phyloP scores from a whole-genome alignment of 2,113 vertebrate genomes.

The Lagenorhynchus albirostris region DNA sequence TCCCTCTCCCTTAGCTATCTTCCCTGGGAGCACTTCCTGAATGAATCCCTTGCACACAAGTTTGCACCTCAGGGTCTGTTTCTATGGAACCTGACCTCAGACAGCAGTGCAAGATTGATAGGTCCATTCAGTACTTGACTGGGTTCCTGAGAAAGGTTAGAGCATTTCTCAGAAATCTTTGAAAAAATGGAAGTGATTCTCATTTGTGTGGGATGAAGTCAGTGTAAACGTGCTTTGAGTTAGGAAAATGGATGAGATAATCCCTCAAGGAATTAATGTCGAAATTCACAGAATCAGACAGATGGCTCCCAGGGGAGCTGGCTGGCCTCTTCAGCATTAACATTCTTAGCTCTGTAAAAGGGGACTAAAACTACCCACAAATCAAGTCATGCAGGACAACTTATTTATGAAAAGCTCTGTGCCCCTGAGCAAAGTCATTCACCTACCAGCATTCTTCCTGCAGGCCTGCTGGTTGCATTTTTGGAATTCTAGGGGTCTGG shows the following conservation, averaged over 20 bases:
- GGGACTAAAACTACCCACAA: not conserved
- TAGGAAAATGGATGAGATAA: not conserved
- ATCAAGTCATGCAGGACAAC: accelerated
- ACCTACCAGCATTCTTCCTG: slow-evolving; percentile 73
- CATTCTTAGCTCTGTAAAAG: not conserved
- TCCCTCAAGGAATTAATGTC: not conserved
- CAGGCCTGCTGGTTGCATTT: slow-evolving; percentile 81
- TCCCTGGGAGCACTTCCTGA: not conserved
- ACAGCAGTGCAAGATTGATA: not conserved
- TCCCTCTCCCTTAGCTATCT: not conserved
- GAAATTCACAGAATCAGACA: not conserved
- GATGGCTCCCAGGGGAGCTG: not conserved
- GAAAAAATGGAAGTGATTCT: not conserved
- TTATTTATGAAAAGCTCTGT: not conserved
- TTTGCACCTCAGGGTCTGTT: not conserved
- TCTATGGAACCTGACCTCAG: not conserved
- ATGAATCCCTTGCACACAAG: not conserved
- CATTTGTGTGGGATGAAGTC: not conserved
- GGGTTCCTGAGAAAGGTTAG: not conserved
- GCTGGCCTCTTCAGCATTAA: not conserved
- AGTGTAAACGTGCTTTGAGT: not conserved
- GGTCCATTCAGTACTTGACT: not conserved
- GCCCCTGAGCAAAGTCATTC: not conserved
- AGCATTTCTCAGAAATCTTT: not conserved
- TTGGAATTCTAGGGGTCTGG: slow-evolving; percentile 73